phyloP scores from a whole-genome alignment of 1,140 invertebrate genomes.

The Probaryconus sp. region DNA sequence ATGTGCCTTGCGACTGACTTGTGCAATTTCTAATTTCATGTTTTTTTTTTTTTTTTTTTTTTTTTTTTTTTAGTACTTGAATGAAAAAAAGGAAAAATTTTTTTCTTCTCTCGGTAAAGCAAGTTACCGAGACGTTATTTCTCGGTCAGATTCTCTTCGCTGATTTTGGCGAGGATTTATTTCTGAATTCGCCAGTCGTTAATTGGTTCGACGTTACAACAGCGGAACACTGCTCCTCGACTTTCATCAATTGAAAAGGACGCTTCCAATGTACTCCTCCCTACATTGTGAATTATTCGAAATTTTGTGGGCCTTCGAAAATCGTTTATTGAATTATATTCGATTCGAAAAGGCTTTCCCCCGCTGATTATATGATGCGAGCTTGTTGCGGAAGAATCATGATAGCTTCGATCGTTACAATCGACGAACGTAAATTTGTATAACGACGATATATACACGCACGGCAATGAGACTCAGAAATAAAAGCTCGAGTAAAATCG shows the following conservation, averaged over 20 bases:
- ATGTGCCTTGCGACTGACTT: too few species aligned
- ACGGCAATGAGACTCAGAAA: too few species aligned
- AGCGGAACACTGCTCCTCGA: neutral
- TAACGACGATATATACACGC: constrained; percentile 40
- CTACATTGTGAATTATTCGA: too few species aligned
- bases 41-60: too few species aligned
- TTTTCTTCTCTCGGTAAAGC: too few species aligned
- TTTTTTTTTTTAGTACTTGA: too few species aligned
- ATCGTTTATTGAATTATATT: too few species aligned
- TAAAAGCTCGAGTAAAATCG: constrained; percentile 16
- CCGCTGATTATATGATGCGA: constrained; percentile 33
- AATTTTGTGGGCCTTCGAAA: too few species aligned
- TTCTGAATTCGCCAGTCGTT: constrained; percentile 60
- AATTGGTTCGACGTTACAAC: constrained; percentile 56
- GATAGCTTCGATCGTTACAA: constrained; percentile 45
- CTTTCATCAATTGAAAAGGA: constrained; percentile 33
- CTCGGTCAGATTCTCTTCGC: constrained; percentile 39
- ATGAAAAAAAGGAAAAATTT: too few species aligned
- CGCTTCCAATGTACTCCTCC: too few species aligned
- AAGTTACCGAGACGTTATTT: constrained; percentile 34
- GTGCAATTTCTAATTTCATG: too few species aligned
- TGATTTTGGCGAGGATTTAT: constrained; percentile 61
- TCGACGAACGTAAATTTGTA: constrained; percentile 49
- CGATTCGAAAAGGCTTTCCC: constrained; percentile 31
- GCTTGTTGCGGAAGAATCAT: too few species aligned